Conservation (phyloP, 1,140 invertebrate species). For the Drosophila micromelanica region DNA sequence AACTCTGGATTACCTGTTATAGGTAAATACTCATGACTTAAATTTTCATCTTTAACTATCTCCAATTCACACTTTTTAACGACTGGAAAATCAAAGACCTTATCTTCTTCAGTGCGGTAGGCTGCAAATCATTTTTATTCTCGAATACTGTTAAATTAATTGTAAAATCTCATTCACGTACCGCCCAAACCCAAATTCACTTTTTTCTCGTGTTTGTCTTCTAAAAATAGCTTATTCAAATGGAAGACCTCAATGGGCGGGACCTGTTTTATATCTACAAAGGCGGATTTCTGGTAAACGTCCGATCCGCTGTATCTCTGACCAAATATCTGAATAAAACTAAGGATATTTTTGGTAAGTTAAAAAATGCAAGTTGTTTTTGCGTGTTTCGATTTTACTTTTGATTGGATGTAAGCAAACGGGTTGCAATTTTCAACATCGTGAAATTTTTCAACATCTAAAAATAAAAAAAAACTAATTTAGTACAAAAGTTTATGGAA, state of each 20-base stretch:
- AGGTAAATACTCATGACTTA: conserved; percentile 98
- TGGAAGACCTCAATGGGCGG: conserved; percentile 27
- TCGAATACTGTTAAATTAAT: neutral
- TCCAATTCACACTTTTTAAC: conserved; percentile 85
- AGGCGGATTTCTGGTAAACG: neutral
- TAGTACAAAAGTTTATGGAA: too few species aligned
- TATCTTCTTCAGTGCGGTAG: conserved; percentile 97
- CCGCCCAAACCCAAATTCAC: conserved; percentile 40
- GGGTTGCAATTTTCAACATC: neutral
- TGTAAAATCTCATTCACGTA: neutral
- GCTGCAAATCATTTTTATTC: conserved; percentile 85
- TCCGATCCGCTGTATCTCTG: neutral
- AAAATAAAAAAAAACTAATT: too few species aligned
- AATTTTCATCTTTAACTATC: conserved; percentile 54
- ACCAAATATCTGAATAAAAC: neutral
- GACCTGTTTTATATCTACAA: neutral
- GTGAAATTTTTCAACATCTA: too few species aligned
- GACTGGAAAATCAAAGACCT: conserved; percentile 95
- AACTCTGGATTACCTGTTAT: conserved; percentile 93
- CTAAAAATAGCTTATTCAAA: neutral
- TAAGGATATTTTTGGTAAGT: neutral
- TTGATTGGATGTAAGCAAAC: neutral
- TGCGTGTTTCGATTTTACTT: neutral
- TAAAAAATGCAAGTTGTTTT: neutral
- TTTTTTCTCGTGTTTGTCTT: conserved; percentile 19